Evolutionary conservation across 2,888 invertebrate genomes (phyloP).

Genomic region (Caenorhabditis drosophilae): DNA sequence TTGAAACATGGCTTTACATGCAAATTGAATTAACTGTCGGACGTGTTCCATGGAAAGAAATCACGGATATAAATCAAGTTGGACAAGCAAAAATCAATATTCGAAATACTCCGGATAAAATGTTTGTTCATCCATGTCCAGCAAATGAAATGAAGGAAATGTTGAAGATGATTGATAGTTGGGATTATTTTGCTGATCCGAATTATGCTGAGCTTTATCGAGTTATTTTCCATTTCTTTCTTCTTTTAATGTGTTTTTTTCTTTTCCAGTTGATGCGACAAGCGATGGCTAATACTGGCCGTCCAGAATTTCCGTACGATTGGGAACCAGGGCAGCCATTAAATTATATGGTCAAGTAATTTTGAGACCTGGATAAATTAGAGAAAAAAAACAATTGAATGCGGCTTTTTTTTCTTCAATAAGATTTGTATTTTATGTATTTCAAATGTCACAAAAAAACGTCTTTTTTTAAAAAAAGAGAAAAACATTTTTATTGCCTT

Average conservation of each 20-base stretch:
- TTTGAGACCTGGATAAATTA: background rate
- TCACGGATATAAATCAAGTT: slow-evolving; percentile 53
- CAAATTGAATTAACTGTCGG: slow-evolving; percentile 56
- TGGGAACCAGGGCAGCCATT: slow-evolving; percentile 45
- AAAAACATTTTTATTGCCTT: background rate
- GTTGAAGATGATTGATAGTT: slow-evolving; percentile 45
- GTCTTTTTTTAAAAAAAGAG: too few relatives aligned
- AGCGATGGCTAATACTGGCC: slow-evolving; percentile 37
- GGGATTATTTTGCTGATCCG: slow-evolving; percentile 53
- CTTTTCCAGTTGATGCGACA: slow-evolving; percentile 40
- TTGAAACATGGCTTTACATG: slow-evolving; percentile 57
- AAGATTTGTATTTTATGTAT: too few relatives aligned
- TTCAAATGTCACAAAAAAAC: too few relatives aligned
- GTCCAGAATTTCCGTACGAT: slow-evolving; percentile 53
- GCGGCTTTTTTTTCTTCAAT: too few relatives aligned
- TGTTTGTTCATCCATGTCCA: slow-evolving; percentile 47
- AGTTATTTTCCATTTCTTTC: background rate
- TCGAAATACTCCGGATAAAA: slow-evolving; percentile 43
- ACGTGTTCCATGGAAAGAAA: slow-evolving; percentile 55
- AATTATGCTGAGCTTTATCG: slow-evolving; percentile 43
- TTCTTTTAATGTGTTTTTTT: background rate
- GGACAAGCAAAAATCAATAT: slow-evolving; percentile 49
- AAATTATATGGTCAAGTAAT: slow-evolving; percentile 38
- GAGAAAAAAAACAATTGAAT: background rate
- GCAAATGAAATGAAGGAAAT: slow-evolving; percentile 30